Percentiles rank a stretch among this genome's conserved stretches.
phyloP scores from a whole-genome alignment of 2,888 invertebrate species.

The Mystacides longicornis region DNA sequence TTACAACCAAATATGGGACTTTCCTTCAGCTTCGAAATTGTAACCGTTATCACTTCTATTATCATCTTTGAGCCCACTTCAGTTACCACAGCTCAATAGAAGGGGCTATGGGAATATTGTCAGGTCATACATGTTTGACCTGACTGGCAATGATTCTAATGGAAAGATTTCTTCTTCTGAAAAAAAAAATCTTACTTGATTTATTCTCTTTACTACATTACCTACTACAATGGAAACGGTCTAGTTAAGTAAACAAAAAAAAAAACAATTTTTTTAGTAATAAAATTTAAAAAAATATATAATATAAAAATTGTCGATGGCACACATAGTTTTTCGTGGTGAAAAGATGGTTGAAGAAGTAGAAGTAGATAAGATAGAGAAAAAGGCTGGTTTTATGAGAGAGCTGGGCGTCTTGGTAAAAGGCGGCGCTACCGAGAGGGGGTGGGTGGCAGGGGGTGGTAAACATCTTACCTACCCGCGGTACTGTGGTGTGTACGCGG shows the following conservation, averaged over 20 bases:
- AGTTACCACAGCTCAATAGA: too few relatives aligned
- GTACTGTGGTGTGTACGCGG: constrained; percentile 13
- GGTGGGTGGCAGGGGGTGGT: constrained; percentile 30
- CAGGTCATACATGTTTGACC: too few relatives aligned
- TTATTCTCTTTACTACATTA: too few relatives aligned
- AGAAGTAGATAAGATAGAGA: constrained; percentile 46
- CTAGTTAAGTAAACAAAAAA: neutral
- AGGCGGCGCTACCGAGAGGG: constrained; percentile 36
- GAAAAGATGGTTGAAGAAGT: constrained; percentile 16
- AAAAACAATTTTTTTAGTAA: neutral
- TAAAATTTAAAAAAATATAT: neutral
- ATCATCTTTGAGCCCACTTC: neutral
- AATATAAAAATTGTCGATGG: neutral
- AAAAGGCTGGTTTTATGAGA: constrained; percentile 52
- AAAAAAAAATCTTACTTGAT: too few relatives aligned
- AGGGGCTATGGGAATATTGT: too few relatives aligned
- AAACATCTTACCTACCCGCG: constrained; percentile 27
- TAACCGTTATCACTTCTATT: neutral
- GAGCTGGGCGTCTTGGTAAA: constrained; percentile 32
- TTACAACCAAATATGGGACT: constrained; percentile 1
- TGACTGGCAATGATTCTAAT: too few relatives aligned
- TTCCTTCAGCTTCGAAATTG: neutral
- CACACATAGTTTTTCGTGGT: constrained; percentile 22
- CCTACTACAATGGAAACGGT: too few relatives aligned
- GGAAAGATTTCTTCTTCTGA: too few relatives aligned